Percentiles rank a stretch among this genome's conserved stretches.
phyloP scores from a whole-genome alignment of 30 jellyfish, hydroid and myxozoan species.

The Hydractinia symbiolongicarpus region DNA sequence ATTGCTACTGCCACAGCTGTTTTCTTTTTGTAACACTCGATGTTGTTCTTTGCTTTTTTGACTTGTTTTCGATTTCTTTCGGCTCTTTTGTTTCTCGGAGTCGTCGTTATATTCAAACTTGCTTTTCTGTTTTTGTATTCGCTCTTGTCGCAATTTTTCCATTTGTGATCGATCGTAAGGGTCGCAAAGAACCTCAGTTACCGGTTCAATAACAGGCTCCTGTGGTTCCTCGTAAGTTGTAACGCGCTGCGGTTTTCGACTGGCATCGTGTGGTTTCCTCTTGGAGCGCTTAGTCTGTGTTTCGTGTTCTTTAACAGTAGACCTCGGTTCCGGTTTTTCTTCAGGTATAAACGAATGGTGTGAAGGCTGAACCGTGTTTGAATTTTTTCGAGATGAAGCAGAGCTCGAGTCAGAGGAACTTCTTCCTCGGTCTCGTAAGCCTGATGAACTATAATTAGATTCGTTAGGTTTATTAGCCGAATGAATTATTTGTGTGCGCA shows the following conservation, averaged over 20 bases:
- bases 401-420: conserved; percentile 36
- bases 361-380: conserved; percentile 23
- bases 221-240: conserved; percentile 15
- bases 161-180: conserved; percentile 22
- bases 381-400: conserved; percentile 36
- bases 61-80: conserved; percentile 18
- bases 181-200: conserved; percentile 25
- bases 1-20: conserved; percentile 6
- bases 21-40: conserved; percentile 28
- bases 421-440: conserved; percentile 8
- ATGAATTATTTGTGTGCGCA: background rate
- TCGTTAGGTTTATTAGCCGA: conserved; percentile 9
- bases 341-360: conserved; percentile 19
- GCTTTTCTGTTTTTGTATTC: conserved; percentile 13
- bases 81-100: conserved; percentile 26
- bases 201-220: conserved; percentile 29
- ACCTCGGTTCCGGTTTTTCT: conserved; percentile 26
- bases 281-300: conserved; percentile 11
- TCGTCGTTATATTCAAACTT: conserved; percentile 29
- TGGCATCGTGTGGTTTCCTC: conserved; percentile 22
- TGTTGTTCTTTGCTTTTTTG: conserved; percentile 9
- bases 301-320: conserved; percentile 11
- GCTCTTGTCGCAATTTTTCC: conserved; percentile 10
- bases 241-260: background rate
- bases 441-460: background rate